A percentile compares a stretch with the other conserved stretches of the same genome.
These are phyloP conservation scores for Chrysolina haemoptera DNA, from an alignment of 2,888 invertebrate genomes.

Conservation along the genomic window DNA sequence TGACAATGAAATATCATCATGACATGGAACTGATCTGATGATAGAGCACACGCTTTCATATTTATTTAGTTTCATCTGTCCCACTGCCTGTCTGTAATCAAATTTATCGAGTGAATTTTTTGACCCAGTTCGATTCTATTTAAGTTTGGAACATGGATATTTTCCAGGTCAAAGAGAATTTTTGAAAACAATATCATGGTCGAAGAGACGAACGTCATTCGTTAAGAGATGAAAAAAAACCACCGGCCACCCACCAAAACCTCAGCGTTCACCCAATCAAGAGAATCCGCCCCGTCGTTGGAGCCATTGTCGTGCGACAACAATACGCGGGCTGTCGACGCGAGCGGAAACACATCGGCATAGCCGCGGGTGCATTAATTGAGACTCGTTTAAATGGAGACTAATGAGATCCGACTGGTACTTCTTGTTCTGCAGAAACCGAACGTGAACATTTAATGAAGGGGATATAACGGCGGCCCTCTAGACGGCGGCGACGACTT, in stretches of 20 bases:
- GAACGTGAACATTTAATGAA: slow-evolving; percentile 67
- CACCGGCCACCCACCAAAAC: neutral
- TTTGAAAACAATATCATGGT: no score
- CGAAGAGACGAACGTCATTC: no score
- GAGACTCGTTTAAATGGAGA: slow-evolving; percentile 62
- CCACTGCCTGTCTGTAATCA: no score
- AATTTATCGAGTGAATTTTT: no score
- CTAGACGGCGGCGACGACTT: slow-evolving; percentile 29
- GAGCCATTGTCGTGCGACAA: slow-evolving; percentile 13
- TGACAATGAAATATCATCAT: no score
- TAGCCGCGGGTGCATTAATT: slow-evolving; percentile 56
- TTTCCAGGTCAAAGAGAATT: no score
- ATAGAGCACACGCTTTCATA: no score
- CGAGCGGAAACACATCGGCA: slow-evolving; percentile 30
- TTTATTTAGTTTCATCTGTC: no score
- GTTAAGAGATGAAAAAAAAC: neutral
- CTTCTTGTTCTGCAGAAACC: slow-evolving; percentile 62
- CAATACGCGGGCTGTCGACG: slow-evolving; percentile 16
- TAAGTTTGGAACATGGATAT: no score
- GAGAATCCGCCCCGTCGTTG: neutral
- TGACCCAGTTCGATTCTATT: no score
- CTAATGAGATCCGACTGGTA: slow-evolving; percentile 62
- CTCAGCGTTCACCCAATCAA: neutral
- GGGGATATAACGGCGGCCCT: slow-evolving; percentile 50
- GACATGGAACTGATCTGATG: no score